Percentiles rank a stretch among this genome's conserved stretches.
Evolutionary conservation across 2,113 vertebrate species (phyloP).

Genomic region (Mustela lutreola): DNA sequence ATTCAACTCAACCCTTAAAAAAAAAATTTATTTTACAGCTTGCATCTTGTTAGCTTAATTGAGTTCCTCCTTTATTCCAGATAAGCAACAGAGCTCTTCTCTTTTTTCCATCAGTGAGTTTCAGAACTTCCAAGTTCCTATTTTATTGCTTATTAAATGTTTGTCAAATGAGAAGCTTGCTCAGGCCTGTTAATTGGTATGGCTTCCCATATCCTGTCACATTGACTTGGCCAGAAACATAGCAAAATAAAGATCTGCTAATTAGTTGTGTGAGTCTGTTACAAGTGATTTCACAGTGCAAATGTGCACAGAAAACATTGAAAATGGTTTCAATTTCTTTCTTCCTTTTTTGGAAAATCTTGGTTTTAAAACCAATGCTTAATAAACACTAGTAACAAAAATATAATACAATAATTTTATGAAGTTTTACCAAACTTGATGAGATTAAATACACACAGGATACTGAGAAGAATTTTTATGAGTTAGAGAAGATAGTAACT

Average conservation of each 20-base stretch:
- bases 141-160: slow-evolving; percentile 42
- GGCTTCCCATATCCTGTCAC: not conserved
- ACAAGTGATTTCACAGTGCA: not conserved
- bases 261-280: slow-evolving; percentile 38
- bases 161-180: slow-evolving; percentile 63
- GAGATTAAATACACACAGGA: not conserved
- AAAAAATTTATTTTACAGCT: not conserved
- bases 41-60: slow-evolving; percentile 64
- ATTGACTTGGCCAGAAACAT: slow-evolving; percentile 15
- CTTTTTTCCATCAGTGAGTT: slow-evolving; percentile 23
- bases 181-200: slow-evolving; percentile 35
- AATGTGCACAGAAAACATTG: not conserved
- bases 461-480: not conserved
- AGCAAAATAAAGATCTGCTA: slow-evolving; percentile 69
- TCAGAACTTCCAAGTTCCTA: slow-evolving; percentile 65
- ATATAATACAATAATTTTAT: not conserved
- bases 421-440: not conserved
- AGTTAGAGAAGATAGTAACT: not conserved
- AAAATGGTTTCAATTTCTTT: slow-evolving; percentile 49
- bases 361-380: not conserved
- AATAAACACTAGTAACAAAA: not conserved
- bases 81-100: slow-evolving; percentile 50
- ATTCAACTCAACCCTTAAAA: slow-evolving; percentile 1
- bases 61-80: slow-evolving; percentile 63
- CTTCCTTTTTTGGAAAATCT: not conserved